Percentiles rank a stretch among this genome's conserved stretches.
Conservation (phyloP, 1,140 invertebrate genomes). For the Ips typographus region DNA sequence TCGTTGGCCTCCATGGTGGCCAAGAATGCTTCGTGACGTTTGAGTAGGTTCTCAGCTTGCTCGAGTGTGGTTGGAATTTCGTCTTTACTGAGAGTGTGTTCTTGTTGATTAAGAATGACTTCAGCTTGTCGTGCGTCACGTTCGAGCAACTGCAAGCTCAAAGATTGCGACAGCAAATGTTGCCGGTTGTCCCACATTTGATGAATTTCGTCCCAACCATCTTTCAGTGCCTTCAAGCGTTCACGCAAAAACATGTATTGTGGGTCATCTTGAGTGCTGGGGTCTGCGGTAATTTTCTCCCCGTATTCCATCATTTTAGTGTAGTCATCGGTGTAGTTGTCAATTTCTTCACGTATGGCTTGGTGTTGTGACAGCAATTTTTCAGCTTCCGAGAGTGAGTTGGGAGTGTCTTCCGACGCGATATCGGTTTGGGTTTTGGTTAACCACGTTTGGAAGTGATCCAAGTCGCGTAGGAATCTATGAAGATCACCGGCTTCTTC, state of each 20-base stretch:
- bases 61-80: conserved; percentile 93
- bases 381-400: conserved; percentile 95
- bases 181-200: conserved; percentile 99
- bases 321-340: conserved; percentile 98
- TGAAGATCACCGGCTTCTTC: conserved; percentile 99
- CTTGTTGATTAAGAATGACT: conserved; percentile 96
- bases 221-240: conserved; percentile 93
- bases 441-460: conserved; percentile 97
- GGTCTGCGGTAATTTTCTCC: conserved; percentile 84
- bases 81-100: conserved; percentile 84
- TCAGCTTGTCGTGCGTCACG: conserved; percentile 97
- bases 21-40: conserved; percentile 97
- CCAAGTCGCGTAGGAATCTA: conserved; percentile 95
- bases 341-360: conserved; percentile 97
- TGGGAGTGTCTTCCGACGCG: conserved; percentile 96
- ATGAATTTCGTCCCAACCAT: conserved; percentile 98
- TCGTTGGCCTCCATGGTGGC: conserved; percentile 99
- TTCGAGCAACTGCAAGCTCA: conserved; percentile 94
- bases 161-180: conserved; percentile 88
- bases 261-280: conserved; percentile 81
- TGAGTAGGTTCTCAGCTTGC: conserved; percentile 96
- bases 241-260: conserved; percentile 99
- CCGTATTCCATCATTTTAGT: conserved; percentile 99
- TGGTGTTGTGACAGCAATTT: conserved; percentile 95
- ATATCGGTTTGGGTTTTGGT: conserved; percentile 97